phyloP scores from a whole-genome alignment of 1,140 invertebrate genomes.

The Drosophila melanica region DNA sequence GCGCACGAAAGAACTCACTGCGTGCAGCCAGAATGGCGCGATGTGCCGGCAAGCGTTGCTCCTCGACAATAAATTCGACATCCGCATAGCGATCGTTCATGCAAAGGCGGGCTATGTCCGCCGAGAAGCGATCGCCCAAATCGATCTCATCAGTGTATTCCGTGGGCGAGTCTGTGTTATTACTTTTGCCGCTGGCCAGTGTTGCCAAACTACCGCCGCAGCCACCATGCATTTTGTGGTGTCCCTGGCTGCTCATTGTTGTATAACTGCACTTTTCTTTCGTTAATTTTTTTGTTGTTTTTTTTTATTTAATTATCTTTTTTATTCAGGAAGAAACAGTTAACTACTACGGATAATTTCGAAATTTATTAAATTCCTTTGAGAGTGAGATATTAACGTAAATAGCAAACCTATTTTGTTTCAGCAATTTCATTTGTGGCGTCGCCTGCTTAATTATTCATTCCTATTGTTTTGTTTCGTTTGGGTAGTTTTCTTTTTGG shows the following conservation, averaged over 20 bases:
- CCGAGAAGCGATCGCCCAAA: constrained; percentile 75
- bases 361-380: not conserved
- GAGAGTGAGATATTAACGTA: not conserved
- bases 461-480: not conserved
- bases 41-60: constrained; percentile 93
- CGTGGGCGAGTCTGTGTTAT: constrained; percentile 18
- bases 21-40: constrained; percentile 93
- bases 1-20: constrained; percentile 96
- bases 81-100: constrained; percentile 96
- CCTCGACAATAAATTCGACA: constrained; percentile 94
- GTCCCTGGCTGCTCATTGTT: constrained; percentile 73
- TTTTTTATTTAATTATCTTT: not conserved
- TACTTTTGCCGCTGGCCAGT: constrained; percentile 31
- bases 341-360: not conserved
- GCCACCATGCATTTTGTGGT: constrained; percentile 68
- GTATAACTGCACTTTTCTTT: not conserved
- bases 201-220: constrained; percentile 35
- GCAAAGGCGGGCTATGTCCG: constrained; percentile 90
- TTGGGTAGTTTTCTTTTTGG: constrained; percentile 8
- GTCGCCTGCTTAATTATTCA: constrained; percentile 15
- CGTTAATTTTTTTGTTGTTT: not conserved
- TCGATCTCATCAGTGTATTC: constrained; percentile 65
- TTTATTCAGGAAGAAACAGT: not conserved
- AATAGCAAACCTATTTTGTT: constrained; percentile 4
- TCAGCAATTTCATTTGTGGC: not conserved